Percentiles rank a stretch among this genome's conserved stretches.
phyloP scores from a whole-genome alignment of 2,888 invertebrate species.

The Acronicta alni region DNA sequence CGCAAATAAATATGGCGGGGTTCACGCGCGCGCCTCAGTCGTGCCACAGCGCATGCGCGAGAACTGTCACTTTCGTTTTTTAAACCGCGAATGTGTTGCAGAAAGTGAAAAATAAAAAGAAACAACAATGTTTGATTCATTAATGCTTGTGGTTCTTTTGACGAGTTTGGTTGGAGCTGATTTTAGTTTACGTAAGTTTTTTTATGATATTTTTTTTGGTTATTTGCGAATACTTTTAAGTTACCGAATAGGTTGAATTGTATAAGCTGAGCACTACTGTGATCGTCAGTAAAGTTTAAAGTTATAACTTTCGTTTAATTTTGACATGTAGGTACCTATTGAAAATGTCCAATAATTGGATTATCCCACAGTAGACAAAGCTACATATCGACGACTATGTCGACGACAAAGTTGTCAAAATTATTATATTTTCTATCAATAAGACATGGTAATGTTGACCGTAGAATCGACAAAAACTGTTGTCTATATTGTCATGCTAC shows the following conservation, averaged over 20 bases:
- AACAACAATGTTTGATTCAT: slow-evolving; percentile 52
- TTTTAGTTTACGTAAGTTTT: slow-evolving; percentile 64
- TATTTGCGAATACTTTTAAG: slow-evolving; percentile 1
- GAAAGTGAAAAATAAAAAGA: slow-evolving; percentile 47
- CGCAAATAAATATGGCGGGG: slow-evolving; percentile 60
- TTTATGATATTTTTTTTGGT: slow-evolving; percentile 6
- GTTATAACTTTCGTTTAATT: slow-evolving; percentile 3
- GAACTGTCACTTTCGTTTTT: slow-evolving; percentile 53
- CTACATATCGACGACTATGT: too few relatives aligned
- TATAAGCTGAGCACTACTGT: slow-evolving; percentile 3
- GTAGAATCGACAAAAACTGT: too few relatives aligned
- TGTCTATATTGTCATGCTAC: too few relatives aligned
- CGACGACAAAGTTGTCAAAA: too few relatives aligned
- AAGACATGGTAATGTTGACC: too few relatives aligned
- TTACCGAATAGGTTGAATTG: slow-evolving; percentile 3
- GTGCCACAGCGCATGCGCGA: slow-evolving; percentile 45
- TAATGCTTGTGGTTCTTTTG: slow-evolving; percentile 58
- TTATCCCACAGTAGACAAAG: too few relatives aligned
- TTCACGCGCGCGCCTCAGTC: slow-evolving; percentile 64
- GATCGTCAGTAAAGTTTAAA: neutral
- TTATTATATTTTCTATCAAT: too few relatives aligned
- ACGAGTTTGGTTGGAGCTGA: slow-evolving; percentile 58
- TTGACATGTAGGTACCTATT: too few relatives aligned
- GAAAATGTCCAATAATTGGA: too few relatives aligned
- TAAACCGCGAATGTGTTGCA: slow-evolving; percentile 45